Percentiles rank a stretch among this genome's conserved stretches.
Evolutionary conservation across 2,888 invertebrate species (phyloP).

Genomic region (Parnassius orleans): DNA sequence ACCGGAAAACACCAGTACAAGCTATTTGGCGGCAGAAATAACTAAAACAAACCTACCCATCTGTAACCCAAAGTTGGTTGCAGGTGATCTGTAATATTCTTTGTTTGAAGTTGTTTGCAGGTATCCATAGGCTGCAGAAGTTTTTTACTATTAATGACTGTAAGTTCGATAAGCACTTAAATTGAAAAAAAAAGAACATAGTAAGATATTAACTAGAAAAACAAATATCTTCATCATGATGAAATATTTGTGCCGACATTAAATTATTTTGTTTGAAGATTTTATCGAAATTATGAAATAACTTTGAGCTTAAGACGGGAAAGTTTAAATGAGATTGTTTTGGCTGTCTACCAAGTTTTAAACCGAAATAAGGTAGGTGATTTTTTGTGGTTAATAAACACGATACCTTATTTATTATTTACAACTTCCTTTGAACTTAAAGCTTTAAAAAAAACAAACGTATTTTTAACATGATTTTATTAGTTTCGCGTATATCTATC

Average conservation of each 20-base stretch:
- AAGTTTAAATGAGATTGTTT: constrained; percentile 25
- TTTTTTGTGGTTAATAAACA: background rate
- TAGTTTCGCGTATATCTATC: no score
- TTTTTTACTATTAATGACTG: background rate
- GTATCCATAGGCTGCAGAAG: background rate
- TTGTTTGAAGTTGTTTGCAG: no score
- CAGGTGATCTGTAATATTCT: no score
- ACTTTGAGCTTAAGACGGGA: constrained; percentile 17
- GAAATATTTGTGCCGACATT: constrained; percentile 9
- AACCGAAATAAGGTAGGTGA: constrained; percentile 7
- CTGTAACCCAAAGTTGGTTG: no score
- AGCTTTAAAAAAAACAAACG: no score
- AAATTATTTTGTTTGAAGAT: constrained; percentile 19
- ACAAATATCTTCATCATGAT: background rate
- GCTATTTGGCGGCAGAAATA: no score
- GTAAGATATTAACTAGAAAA: background rate
- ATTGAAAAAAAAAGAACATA: constrained; percentile 7
- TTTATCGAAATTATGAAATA: constrained; percentile 24
- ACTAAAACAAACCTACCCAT: no score
- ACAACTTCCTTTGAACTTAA: no score
- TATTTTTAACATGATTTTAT: no score
- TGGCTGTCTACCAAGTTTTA: constrained; percentile 16
- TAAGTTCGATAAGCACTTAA: background rate
- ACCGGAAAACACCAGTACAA: no score
- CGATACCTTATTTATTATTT: background rate